Percentiles rank a stretch among this genome's conserved stretches.
phyloP scores from a whole-genome alignment of 23 tunicate species.

The Aplidium turbinatum region DNA sequence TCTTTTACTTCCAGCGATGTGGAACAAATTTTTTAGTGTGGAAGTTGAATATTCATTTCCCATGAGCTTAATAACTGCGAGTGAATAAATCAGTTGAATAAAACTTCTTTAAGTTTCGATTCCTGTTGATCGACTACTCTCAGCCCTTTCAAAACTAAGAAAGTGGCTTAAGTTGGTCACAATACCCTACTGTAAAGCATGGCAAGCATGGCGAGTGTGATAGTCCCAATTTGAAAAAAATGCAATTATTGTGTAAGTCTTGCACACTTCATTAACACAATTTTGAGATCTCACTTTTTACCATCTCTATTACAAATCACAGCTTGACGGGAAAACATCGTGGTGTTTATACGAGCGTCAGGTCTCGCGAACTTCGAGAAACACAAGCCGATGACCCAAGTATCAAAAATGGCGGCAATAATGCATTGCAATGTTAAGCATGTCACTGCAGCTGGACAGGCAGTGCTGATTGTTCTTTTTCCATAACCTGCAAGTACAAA shows the following conservation, averaged over 20 bases:
- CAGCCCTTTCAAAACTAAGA: too few species aligned
- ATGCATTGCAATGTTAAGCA: conserved; percentile 74
- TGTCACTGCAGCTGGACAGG: conserved; percentile 63
- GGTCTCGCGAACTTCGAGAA: conserved; percentile 88
- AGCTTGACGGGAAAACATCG: conserved; percentile 75
- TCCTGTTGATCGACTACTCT: too few species aligned
- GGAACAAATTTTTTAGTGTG: neutral
- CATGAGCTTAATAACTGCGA: too few species aligned
- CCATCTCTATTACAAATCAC: conserved; percentile 93
- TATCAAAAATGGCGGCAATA: conserved; percentile 83
- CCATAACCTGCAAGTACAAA: conserved; percentile 66
- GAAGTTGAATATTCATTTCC: too few species aligned
- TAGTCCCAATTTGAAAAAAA: too few species aligned
- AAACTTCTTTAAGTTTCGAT: too few species aligned
- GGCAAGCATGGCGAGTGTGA: too few species aligned
- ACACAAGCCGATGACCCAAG: conserved; percentile 85
- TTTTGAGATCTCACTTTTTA: conserved; percentile 47
- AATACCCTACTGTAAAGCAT: too few species aligned
- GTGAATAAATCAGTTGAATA: too few species aligned
- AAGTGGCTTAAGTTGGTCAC: too few species aligned
- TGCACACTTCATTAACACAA: neutral
- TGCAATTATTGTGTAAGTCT: too few species aligned
- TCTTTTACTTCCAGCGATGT: neutral
- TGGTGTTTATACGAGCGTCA: conserved; percentile 73
- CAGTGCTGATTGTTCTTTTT: conserved; percentile 49